These are phyloP conservation scores for Theristus sp. DNA, from an alignment of 2,888 invertebrate genomes.

Conservation along the genomic window DNA sequence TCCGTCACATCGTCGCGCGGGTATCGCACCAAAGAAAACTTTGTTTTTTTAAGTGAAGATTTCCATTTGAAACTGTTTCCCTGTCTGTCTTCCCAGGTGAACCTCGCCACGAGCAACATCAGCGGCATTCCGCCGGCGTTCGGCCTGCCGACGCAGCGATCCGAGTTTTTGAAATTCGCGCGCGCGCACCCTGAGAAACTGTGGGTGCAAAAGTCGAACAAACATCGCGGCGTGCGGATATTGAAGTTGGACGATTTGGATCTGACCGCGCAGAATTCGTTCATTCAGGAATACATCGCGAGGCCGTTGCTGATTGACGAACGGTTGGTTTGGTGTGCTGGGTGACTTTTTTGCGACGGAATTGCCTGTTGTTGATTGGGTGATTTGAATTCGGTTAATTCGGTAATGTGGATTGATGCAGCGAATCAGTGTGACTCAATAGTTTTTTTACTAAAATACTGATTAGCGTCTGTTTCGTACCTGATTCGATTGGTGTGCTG, in stretches of 20 bases:
- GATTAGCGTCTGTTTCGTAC: no score
- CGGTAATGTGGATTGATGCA: no score
- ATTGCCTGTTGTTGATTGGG: no score
- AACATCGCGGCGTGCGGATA: constrained; percentile 67
- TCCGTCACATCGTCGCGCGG: no score
- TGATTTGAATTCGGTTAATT: no score
- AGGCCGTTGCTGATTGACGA: constrained; percentile 74
- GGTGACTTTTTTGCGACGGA: not conserved
- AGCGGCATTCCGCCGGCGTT: constrained; percentile 70
- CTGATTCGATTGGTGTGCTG: no score
- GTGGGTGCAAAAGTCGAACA: constrained; percentile 79
- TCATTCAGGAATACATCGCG: constrained; percentile 74
- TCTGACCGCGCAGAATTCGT: constrained; percentile 49
- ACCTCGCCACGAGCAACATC: constrained; percentile 57
- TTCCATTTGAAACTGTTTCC: no score
- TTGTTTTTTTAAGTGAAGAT: no score
- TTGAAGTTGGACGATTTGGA: constrained; percentile 50
- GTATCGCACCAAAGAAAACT: no score
- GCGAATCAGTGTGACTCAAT: no score
- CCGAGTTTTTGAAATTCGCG: constrained; percentile 50
- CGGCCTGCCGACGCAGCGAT: constrained; percentile 55
- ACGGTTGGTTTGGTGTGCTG: constrained; percentile 31
- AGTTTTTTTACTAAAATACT: no score
- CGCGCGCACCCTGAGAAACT: constrained; percentile 45
- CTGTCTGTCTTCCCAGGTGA: constrained; percentile 24